These are phyloP conservation scores for Poeciliopsis prolifica DNA, from an alignment of 2,113 vertebrate genomes.

Conservation along the genomic window DNA sequence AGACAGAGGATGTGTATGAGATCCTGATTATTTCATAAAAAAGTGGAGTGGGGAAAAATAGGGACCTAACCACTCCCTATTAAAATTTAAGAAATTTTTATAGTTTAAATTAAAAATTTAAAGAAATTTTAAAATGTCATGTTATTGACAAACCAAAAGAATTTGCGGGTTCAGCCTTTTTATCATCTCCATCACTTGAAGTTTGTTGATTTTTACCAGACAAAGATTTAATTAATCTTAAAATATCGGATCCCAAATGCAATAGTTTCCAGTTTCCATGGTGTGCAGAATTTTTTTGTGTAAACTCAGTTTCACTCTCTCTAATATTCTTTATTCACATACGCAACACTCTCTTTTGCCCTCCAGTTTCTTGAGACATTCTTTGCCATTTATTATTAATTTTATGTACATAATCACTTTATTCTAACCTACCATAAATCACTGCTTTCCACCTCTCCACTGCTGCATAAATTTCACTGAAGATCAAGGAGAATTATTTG, in stretches of 20 bases:
- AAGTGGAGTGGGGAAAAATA: too few species aligned
- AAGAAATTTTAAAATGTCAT: background rate
- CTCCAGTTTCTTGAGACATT: slow-evolving; percentile 41
- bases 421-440: slow-evolving; percentile 68
- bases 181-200: background rate
- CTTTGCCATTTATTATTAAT: slow-evolving; percentile 76
- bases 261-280: background rate
- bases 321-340: background rate
- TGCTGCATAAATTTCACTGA: slow-evolving; percentile 73
- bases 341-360: background rate
- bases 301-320: background rate
- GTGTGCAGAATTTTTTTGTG: background rate
- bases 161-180: background rate
- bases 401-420: slow-evolving; percentile 73
- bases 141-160: background rate
- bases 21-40: background rate
- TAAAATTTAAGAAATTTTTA: too few species aligned
- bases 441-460: slow-evolving; percentile 37
- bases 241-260: background rate
- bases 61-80: too few species aligned
- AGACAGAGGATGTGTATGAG: background rate
- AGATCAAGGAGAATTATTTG: slow-evolving; percentile 83
- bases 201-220: background rate
- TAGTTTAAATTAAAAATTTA: background rate
- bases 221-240: background rate